Evolutionary conservation across 1,140 invertebrate genomes (phyloP).

Genomic region (Drosophila kanapiae): DNA sequence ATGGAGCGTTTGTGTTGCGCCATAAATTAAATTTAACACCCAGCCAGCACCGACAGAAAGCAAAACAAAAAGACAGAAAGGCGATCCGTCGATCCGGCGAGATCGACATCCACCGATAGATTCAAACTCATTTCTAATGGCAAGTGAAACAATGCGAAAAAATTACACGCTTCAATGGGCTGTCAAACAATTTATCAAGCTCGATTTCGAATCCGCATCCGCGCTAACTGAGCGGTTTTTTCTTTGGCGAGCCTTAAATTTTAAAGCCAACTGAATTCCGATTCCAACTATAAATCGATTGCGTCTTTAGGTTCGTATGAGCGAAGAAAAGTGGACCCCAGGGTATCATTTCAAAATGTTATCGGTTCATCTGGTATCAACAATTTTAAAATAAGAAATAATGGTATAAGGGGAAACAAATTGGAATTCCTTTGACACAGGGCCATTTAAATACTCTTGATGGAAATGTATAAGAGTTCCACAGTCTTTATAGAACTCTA

Average conservation of each 20-base stretch:
- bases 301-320: slow-evolving; percentile 7
- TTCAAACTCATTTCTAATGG: slow-evolving; percentile 50
- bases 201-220: slow-evolving; percentile 15
- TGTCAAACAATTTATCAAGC: slow-evolving; percentile 52
- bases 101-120: slow-evolving; percentile 53
- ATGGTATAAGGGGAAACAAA: neutral
- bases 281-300: slow-evolving; percentile 6
- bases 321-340: slow-evolving; percentile 48
- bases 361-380: slow-evolving; percentile 22
- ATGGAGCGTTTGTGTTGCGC: slow-evolving; percentile 73
- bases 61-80: slow-evolving; percentile 21
- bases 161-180: slow-evolving; percentile 49
- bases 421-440: neutral
- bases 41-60: neutral
- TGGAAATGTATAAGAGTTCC: neutral
- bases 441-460: slow-evolving; percentile 10
- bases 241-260: slow-evolving; percentile 33
- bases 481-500: neutral
- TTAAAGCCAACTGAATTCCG: slow-evolving; percentile 28
- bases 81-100: slow-evolving; percentile 8
- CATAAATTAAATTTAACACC: slow-evolving; percentile 84
- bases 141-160: slow-evolving; percentile 59
- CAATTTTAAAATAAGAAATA: slow-evolving; percentile 23
- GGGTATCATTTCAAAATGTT: slow-evolving; percentile 22
- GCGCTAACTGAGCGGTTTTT: slow-evolving; percentile 9